Base-by-base conservation (phyloP, 2,797 vertebrate genomes). In the Rhinoraja longicauda region DNA sequence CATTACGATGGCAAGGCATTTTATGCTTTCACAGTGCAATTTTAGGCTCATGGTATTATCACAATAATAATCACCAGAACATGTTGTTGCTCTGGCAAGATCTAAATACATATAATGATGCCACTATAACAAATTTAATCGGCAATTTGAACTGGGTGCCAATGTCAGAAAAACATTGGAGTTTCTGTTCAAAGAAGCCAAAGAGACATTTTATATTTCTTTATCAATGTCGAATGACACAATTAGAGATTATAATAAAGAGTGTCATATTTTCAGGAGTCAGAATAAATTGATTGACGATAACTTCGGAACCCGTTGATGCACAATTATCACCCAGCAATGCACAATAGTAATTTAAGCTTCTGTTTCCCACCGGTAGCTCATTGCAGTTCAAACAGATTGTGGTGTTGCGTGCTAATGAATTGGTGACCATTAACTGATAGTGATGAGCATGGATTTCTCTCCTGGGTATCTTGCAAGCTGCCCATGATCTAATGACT, bases 371-470 rank as follows among this genome's bases (percentile, higher is more conserved):
- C 12, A 86, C 82, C 59, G 10, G 57, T 62, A 15, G 82, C 82
- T 62, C 81, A 84, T 59, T 84, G 45, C 24, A 57, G 81, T 29
- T 86, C 57, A 86, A 62, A 62, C 82, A 86, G 82, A 86, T 86
- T 86, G 57, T 86, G 82, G 57, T 12, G 82, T 62, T 86, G 82
- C 86, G 53, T 86, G 57, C 29, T 62, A 86, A 86, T 86, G 57
- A n/a, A 86, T 62, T 86, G 82, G 57, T 86, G 82, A 86, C 82
- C 82, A 62, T 86, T 29, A 86, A n/a, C 57, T 86, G 57, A 86
- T 59, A 53, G 53, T 86, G 57, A 62, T 62, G 26, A 62, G 82
- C 57, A 59, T 59, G 57, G 82, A 86, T 62, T 62, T 62, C 59
- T 64, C 88, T 90, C 88, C 13, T 72, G 88, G 36, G 64, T 21